A percentile compares a stretch with the other conserved stretches of the same genome.
phyloP scores from a whole-genome alignment of 2,888 invertebrate species.

The Melieria omissa region DNA sequence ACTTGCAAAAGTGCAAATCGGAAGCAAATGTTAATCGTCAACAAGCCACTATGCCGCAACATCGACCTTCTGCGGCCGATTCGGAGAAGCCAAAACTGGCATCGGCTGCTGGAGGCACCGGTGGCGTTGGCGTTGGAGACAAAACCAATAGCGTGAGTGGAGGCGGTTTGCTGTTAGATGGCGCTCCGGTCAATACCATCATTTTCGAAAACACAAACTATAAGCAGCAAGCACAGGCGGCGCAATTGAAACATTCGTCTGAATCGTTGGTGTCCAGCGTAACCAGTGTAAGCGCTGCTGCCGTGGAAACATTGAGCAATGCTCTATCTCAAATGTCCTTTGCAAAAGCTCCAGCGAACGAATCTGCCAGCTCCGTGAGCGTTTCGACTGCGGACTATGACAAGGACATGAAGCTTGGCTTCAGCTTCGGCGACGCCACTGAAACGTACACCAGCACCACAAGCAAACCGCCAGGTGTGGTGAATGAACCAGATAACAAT shows the following conservation, averaged over 20 bases:
- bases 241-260: conserved; percentile 48
- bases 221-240: conserved; percentile 70
- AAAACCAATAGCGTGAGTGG: conserved; percentile 30
- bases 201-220: conserved; percentile 94
- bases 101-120: conserved; percentile 35
- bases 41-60: conserved; percentile 30
- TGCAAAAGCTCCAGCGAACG: conserved; percentile 49
- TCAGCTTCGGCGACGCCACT: conserved; percentile 79
- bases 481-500: conserved; percentile 27
- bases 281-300: conserved; percentile 48
- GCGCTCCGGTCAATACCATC: conserved; percentile 86
- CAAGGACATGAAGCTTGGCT: conserved; percentile 90
- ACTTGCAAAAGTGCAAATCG: conserved; percentile 49
- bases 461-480: conserved; percentile 62
- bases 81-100: conserved; percentile 31
- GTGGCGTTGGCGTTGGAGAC: conserved; percentile 27
- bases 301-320: conserved; percentile 66
- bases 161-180: conserved; percentile 74
- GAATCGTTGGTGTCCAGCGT: conserved; percentile 44
- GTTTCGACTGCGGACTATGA: conserved; percentile 76
- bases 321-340: conserved; percentile 77
- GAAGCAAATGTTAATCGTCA: conserved; percentile 36
- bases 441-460: conserved; percentile 68
- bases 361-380: conserved; percentile 44
- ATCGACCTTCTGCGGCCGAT: conserved; percentile 40